Evolutionary conservation across 2,797 vertebrate species (phyloP).

Genomic region (Acridotheres tristis): DNA sequence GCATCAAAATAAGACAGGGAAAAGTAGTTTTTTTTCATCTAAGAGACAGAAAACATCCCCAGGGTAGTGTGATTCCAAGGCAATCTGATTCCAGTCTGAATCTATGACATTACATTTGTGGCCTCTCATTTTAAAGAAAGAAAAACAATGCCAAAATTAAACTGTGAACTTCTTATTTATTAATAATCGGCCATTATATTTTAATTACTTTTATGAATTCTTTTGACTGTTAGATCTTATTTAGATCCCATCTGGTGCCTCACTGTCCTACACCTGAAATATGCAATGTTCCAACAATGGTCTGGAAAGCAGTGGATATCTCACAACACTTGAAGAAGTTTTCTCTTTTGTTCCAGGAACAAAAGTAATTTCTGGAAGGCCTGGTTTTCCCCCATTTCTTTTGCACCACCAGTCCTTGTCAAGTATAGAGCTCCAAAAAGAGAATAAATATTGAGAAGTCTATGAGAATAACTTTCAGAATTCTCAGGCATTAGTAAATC

Average conservation of each 20-base stretch:
- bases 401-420: not conserved
- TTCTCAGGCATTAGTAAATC: not conserved
- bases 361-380: not conserved
- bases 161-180: not conserved
- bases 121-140: not conserved
- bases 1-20: not conserved
- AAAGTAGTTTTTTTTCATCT: not conserved
- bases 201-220: not conserved
- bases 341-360: not conserved
- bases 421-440: not conserved
- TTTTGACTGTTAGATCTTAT: not conserved
- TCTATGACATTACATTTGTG: not conserved
- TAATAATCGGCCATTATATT: not conserved
- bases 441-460: not conserved
- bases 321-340: not conserved
- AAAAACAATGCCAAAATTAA: not conserved
- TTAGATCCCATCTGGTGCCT: not conserved
- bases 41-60: not conserved
- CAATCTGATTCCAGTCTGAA: not conserved
- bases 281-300: fast-evolving
- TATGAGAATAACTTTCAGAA: not conserved
- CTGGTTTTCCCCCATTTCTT: not conserved
- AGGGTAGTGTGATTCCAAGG: not conserved
- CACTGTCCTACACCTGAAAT: not conserved
- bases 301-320: not conserved